These are phyloP conservation scores for Centroberyx gerrardi DNA, from an alignment of 2,797 vertebrate genomes.

Conservation along the genomic window DNA sequence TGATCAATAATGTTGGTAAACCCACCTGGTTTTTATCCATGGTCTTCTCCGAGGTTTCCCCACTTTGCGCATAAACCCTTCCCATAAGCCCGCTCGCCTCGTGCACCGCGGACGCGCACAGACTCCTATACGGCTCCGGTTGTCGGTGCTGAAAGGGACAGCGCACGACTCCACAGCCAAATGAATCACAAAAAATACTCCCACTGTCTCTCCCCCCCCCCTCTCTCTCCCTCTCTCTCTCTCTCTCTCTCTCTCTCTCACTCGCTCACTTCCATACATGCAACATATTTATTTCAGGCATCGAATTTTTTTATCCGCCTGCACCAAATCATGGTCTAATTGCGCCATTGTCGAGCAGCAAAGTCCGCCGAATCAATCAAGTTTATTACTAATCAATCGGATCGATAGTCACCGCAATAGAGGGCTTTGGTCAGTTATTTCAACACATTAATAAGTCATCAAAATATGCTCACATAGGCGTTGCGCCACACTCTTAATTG, in stretches of 20 bases:
- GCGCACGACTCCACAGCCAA: conserved; percentile 80
- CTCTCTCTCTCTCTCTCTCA: not conserved
- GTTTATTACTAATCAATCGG: conserved; percentile 68
- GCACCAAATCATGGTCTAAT: conserved; percentile 70
- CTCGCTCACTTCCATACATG: not conserved
- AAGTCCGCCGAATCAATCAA: conserved; percentile 62
- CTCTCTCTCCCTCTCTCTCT: not conserved
- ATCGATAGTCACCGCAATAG: conserved; percentile 51
- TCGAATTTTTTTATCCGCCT: not conserved
- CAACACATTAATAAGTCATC: conserved; percentile 73
- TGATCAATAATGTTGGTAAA: conserved; percentile 67
- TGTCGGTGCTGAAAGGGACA: conserved; percentile 84
- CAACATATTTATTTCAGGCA: conserved; percentile 23
- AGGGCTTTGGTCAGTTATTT: conserved; percentile 41
- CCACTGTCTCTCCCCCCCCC: conserved; percentile 42
- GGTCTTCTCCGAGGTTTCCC: conserved; percentile 26
- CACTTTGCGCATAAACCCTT: conserved; percentile 53
- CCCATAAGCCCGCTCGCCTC: conserved; percentile 45
- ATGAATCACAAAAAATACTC: conserved; percentile 84
- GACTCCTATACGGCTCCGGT: conserved; percentile 62
- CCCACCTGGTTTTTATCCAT: conserved; percentile 67
- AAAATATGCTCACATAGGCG: conserved; percentile 56
- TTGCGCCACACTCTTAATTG: conserved; percentile 67
- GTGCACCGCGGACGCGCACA: conserved; percentile 25
- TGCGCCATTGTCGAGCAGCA: conserved; percentile 38